A percentile compares a stretch with the other conserved stretches of the same genome.
These are phyloP conservation scores for Clarias magur DNA, from an alignment of 2,113 vertebrate species.

Conservation along the genomic window DNA sequence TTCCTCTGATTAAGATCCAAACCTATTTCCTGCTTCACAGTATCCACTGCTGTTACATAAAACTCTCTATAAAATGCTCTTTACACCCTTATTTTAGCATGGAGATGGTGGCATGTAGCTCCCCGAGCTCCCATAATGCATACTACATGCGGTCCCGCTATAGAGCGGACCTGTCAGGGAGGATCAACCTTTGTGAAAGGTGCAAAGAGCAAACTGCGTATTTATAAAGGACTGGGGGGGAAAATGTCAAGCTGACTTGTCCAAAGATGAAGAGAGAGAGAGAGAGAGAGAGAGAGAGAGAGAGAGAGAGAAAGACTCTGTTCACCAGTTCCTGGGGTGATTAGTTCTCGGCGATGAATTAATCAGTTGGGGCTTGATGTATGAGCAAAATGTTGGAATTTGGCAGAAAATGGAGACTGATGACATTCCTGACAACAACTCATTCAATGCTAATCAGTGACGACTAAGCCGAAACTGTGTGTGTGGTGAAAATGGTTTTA, in stretches of 20 bases:
- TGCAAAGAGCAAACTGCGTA: background rate
- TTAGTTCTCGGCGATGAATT: background rate
- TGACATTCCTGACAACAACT: background rate
- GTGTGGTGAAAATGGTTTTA: background rate
- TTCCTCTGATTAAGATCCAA: constrained; percentile 39
- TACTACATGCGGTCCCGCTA: background rate
- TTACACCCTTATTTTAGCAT: background rate
- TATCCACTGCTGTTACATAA: constrained; percentile 27
- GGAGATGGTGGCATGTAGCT: constrained; percentile 1
- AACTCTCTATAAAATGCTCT: constrained; percentile 27
- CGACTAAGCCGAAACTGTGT: background rate
- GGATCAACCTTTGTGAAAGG: background rate
- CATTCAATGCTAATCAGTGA: constrained; percentile 3
- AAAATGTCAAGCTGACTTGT: background rate
- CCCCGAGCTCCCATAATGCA: background rate
- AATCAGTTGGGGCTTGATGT: background rate
- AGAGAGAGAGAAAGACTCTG: background rate
- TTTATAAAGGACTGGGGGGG: background rate
- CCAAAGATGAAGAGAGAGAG: background rate
- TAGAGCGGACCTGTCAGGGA: constrained; percentile 18
- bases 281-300: background rate
- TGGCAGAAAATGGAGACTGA: background rate
- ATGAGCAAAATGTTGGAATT: background rate
- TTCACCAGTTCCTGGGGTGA: background rate
- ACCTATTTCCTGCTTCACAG: constrained; percentile 20